Evolutionary conservation across 2,888 invertebrate species (phyloP).

Genomic region (Seira ritae): DNA sequence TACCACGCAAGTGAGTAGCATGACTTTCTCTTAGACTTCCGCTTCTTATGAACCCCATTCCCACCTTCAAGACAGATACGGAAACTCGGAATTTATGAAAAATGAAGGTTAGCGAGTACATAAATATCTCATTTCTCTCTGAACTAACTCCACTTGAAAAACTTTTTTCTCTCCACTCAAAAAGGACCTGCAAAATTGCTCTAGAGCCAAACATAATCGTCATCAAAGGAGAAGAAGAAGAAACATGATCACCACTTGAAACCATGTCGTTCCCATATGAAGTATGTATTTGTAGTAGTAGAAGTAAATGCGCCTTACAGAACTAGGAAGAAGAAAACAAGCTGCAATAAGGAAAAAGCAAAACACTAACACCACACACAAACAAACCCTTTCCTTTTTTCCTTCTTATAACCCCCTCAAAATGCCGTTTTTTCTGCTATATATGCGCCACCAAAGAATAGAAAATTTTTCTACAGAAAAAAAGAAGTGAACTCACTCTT

Average conservation of each 20-base stretch:
- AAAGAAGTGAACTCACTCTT: conserved; percentile 11
- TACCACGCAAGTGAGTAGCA: background rate
- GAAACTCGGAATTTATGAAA: background rate
- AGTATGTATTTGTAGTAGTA: no score
- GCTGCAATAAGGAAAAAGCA: background rate
- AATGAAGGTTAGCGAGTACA: conserved; percentile 4
- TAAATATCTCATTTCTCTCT: background rate
- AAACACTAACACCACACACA: background rate
- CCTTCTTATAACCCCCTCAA: background rate
- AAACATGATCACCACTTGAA: no score
- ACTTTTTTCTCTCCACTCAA: no score
- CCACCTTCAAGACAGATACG: background rate
- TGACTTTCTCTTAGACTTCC: no score
- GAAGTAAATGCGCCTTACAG: conserved; percentile 23
- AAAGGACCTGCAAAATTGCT: no score
- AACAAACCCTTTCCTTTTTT: background rate
- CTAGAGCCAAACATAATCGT: background rate
- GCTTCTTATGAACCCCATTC: background rate
- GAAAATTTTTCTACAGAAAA: background rate
- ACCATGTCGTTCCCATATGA: no score
- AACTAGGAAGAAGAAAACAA: background rate
- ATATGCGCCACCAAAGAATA: no score
- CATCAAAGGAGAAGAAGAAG: conserved; percentile 32
- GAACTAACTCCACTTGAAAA: background rate
- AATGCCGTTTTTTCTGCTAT: background rate